Base-by-base conservation (phyloP, 1,140 invertebrate genomes). In the Anagrus nilaparvatae region DNA sequence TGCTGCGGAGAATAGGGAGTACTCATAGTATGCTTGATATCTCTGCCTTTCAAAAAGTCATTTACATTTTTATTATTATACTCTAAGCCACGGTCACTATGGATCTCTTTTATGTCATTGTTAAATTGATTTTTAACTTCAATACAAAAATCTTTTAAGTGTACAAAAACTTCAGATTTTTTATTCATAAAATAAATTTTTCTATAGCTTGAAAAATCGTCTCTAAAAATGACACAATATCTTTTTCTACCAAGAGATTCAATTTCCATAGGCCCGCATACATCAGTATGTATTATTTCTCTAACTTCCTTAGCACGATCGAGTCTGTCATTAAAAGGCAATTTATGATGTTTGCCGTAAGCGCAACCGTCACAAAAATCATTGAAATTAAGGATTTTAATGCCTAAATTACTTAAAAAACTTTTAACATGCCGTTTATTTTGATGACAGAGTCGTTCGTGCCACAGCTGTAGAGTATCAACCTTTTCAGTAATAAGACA, bases 1-100 rank as follows among this genome's bases (percentile, higher is more conserved):
- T 66, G 63, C 43, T 70, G 49, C 4, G 63, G 61, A 3, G 54
- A 62, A 30, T 68, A 65, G 0, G 47, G 47, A 32, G 43, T 46
- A 8, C 16, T 27, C n/a, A 46, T 33, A 1, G 43, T 30, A 12
- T 47, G 21, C 16, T 31, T 51, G 2, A 60, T 51, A 12, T 56
- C 51, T 20, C 52, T 43, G 23, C 41, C 27, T 16, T 48, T 31
- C n/a, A 63, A 30, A 19, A 61, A 47, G 2, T 40, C 33, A 4
- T 40, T 28, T 3, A 53, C 38, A 3, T 29, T 21, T 3, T 21
- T 13, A 27, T 53, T 56, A 14, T 44, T 23, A 27, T 52, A 54
- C 33, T 57, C 53, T 16, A 23, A 21, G 5, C 51, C 53, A 13
- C 48, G 48, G 31, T 59, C 53, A 39, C 39, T 41, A 8, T 21